Base-by-base conservation (phyloP, 2,797 vertebrate genomes). In the Vultur gryphus region DNA sequence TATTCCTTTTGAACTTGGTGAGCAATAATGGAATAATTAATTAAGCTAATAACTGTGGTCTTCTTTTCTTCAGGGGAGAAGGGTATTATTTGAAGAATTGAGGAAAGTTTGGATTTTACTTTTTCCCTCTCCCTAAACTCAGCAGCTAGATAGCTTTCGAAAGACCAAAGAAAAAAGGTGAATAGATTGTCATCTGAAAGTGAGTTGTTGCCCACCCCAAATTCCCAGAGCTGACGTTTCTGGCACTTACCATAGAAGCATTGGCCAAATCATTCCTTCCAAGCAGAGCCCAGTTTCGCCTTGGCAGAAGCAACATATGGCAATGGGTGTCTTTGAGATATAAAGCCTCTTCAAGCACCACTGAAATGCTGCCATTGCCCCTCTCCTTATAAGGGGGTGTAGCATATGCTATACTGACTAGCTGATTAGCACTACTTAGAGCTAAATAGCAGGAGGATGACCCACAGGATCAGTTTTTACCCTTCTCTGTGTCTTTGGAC, bases 301-400 rank as follows among this genome's bases (percentile, higher is more conserved):
- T 95, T 96, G 94, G 95, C 91, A 93, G 83, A 94, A 79, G 80
- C 80, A 89, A 79, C 93, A 95, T 90, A 93, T 82, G 93, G 66
- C 91, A 85, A 79, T 88, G 89, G 81, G 84, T 82, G 89, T 76
- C 95, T 96, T 44, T 76, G 90, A 94, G 90, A 73, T 76, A 93
- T 25, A 96, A 95, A 96, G 88, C 61, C 86, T 90, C 94, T 84
- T 89, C 90, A 89, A 51, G 81, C 89, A 82, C 71, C 64, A 90
- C 95, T 96, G 90, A 96, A 97, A 89, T 95, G 90, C 89, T 96
- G 92, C 93, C 93, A 96, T 80, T 95, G 92, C 93, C 93, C 90
- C 59, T 82, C 21, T 95, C 93, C 93, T 94, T 93, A 87, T 84
- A 90, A 94, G 95, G 92, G 86, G 84, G 62, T 82, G 70, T 9